phyloP scores from a whole-genome alignment of 2,888 invertebrate species.

The Drosophila mercatorum region DNA sequence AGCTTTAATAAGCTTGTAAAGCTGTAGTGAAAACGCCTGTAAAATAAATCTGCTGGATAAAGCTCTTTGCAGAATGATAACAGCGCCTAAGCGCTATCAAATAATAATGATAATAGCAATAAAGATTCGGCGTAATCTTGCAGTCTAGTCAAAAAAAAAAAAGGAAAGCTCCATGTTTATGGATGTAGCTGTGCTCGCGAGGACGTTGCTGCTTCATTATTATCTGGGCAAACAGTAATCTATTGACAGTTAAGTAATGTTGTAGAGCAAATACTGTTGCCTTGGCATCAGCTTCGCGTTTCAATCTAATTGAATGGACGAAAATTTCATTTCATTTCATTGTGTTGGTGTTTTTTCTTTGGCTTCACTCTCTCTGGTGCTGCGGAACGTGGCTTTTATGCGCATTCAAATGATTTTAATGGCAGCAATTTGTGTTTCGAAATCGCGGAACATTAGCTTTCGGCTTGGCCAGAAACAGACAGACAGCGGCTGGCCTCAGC shows the following conservation, averaged over 20 bases:
- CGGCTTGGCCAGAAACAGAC: constrained; percentile 36
- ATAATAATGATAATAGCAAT: constrained; percentile 6
- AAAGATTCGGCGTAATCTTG: background rate
- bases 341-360: background rate
- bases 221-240: constrained; percentile 25
- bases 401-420: constrained; percentile 80
- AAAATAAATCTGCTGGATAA: background rate
- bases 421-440: constrained; percentile 78
- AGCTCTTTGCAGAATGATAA: background rate
- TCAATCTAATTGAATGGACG: constrained; percentile 51
- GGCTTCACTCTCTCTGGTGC: constrained; percentile 4
- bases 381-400: constrained; percentile 57
- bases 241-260: constrained; percentile 21
- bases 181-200: constrained; percentile 3
- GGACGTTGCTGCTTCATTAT: background rate
- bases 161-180: background rate
- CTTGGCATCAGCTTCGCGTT: constrained; percentile 26
- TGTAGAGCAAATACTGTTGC: constrained; percentile 32
- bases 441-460: constrained; percentile 79
- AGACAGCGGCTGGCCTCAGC: background rate
- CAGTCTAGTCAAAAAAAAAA: background rate
- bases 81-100: background rate
- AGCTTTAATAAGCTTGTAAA: constrained; percentile 7
- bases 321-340: constrained; percentile 26
- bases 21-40: background rate